Base-by-base conservation (phyloP, 2,797 vertebrate genomes). In the Cynopterus sphinx region DNA sequence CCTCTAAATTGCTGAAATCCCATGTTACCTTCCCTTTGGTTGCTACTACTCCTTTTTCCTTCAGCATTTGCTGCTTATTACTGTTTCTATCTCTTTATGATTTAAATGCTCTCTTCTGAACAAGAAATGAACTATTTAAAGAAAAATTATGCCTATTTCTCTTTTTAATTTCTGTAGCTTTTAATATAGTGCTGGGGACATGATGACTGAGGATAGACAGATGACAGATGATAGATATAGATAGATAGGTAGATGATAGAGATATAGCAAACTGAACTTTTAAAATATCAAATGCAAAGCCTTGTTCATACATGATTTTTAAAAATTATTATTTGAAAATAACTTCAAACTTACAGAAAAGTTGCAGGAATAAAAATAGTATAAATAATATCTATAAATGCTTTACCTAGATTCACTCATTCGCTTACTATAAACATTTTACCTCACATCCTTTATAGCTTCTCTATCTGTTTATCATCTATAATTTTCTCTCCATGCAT, bases 81-180 rank as follows among this genome's bases (percentile, higher is more conserved):
- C 84, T 73, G 86, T 91, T 92, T 96, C 19, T 24, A 17, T 68
- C 36, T 92, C 77, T 90, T 89, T 46, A 43, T 51, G 39, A 55
- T 73, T 93, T 78, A 43, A 75, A 4, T 84, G 43, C 26, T 91
- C 26, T 84, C 33, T 74, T 96, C 41, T 91, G 70, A 95, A 77
- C 53, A 77, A 89, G 65, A 96, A 83, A 92, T 36, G 67, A 84
- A 91, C 21, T 65, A 49, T 51, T 94, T 89, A 96, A 95, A 96
- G 59, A 46, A 55, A 86, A 51, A 53, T 36, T 51, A 78, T 82
- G 36, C 65, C 53, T 51, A 65, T 86, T 94, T 90, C 26, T 87
- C 67, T 75, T 75, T 89, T 65, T 87, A 92, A 90, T 61, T 55
- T n/a, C 26, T 83, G 28, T 77, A 83, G 39, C 11, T 94, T 90